Evolutionary conservation across 2,113 vertebrate genomes (phyloP).

Genomic region (Tyrannus savana): DNA sequence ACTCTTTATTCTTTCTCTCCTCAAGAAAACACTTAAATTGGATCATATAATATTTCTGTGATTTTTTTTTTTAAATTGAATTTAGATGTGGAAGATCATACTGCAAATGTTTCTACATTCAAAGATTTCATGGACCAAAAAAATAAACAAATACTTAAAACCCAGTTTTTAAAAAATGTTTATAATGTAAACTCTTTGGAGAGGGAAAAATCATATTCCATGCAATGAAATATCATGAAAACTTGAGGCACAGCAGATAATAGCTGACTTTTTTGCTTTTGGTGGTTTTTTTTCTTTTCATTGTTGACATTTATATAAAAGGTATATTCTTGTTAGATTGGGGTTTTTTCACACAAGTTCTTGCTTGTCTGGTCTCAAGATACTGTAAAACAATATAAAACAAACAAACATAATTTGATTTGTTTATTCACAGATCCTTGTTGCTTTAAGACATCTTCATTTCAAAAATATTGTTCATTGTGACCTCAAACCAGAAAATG

Average conservation of each 20-base stretch:
- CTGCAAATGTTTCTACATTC: neutral
- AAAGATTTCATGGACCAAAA: neutral
- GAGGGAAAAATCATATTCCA: neutral
- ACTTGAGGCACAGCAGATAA: neutral
- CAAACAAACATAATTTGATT: neutral
- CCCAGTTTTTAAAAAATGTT: neutral
- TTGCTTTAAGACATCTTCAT: slow-evolving; percentile 95
- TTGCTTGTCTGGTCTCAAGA: neutral
- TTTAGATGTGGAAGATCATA: neutral
- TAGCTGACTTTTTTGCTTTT: neutral
- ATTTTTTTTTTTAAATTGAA: neutral
- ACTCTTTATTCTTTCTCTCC: neutral
- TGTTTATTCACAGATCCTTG: slow-evolving; percentile 85
- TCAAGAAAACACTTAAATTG: neutral
- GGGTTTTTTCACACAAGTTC: neutral
- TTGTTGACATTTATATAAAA: neutral
- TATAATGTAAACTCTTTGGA: neutral
- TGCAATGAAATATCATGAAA: neutral
- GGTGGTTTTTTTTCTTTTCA: neutral
- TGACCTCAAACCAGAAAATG: slow-evolving; percentile 98
- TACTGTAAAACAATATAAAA: neutral
- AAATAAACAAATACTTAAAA: neutral
- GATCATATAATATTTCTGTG: neutral
- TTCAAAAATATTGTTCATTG: slow-evolving; percentile 99
- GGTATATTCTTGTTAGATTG: neutral